Conservation (phyloP, 2,888 invertebrate genomes). For the Plutella xylostella region DNA sequence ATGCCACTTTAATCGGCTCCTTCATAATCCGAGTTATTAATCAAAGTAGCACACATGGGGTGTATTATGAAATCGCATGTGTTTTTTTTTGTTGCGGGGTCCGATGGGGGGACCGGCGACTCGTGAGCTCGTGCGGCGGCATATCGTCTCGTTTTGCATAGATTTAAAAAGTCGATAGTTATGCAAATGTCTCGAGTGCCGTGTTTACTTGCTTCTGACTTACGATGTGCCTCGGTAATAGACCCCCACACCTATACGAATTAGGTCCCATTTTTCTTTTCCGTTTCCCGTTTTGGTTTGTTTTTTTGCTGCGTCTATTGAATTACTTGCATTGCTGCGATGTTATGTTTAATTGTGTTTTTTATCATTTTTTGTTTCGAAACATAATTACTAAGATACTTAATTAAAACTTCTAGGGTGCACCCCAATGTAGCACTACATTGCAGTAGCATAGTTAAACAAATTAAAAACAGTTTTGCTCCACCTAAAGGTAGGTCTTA, state of each 20-base stretch:
- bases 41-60: slow-evolving; percentile 38
- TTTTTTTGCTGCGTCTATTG: too few species aligned
- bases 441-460: too few species aligned
- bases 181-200: slow-evolving; percentile 59
- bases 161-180: slow-evolving; percentile 68
- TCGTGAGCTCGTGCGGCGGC: slow-evolving; percentile 53
- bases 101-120: slow-evolving; percentile 29
- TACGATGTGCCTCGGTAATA: slow-evolving; percentile 58
- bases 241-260: slow-evolving; percentile 51
- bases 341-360: neutral
- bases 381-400: too few species aligned
- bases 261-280: slow-evolving; percentile 35
- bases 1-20: slow-evolving; percentile 32
- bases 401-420: too few species aligned
- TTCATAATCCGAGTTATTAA: slow-evolving; percentile 42
- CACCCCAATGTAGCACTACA: too few species aligned
- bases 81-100: slow-evolving; percentile 33
- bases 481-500: too few species aligned
- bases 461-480: too few species aligned
- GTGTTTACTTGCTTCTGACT: slow-evolving; percentile 66
- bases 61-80: slow-evolving; percentile 56
- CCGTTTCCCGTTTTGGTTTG: neutral
- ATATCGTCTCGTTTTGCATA: slow-evolving; percentile 67
- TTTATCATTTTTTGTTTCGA: too few species aligned
- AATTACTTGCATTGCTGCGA: neutral